Conservation (phyloP, 2,797 vertebrate genomes). For the Chelon auratus region DNA sequence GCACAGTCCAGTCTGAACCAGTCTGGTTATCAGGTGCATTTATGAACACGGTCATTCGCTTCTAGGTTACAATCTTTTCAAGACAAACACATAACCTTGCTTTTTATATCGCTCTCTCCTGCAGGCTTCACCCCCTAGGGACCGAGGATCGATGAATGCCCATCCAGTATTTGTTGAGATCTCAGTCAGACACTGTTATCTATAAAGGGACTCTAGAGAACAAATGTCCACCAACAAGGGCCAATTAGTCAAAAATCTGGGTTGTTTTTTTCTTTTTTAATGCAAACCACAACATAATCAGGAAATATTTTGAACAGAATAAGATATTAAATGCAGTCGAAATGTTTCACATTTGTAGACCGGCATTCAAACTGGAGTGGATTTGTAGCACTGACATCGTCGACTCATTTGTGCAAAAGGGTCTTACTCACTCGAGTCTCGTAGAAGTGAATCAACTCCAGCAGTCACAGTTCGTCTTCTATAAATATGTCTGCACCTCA, state of each 20-base stretch:
- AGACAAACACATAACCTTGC: neutral
- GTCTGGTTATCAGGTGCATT: neutral
- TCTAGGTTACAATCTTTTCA: neutral
- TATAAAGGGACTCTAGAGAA: neutral
- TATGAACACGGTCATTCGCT: neutral
- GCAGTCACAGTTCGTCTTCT: slow-evolving; percentile 5
- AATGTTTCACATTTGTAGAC: no score
- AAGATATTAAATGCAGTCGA: no score
- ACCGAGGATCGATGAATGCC: neutral
- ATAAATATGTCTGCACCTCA: neutral
- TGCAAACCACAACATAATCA: neutral
- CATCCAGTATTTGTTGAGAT: neutral
- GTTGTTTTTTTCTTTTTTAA: neutral
- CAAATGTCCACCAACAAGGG: neutral
- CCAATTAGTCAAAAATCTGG: neutral
- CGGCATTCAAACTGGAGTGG: neutral
- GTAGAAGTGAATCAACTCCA: slow-evolving; percentile 15
- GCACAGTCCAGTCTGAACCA: neutral
- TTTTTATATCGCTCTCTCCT: neutral
- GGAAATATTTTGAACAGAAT: no score
- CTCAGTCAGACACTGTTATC: neutral
- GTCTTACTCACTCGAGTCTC: neutral
- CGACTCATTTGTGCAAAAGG: no score
- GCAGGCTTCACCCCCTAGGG: neutral
- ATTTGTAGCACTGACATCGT: slow-evolving; percentile 1